Conservation (phyloP, 23 tunicate species). For the Halocynthia roretzi region DNA sequence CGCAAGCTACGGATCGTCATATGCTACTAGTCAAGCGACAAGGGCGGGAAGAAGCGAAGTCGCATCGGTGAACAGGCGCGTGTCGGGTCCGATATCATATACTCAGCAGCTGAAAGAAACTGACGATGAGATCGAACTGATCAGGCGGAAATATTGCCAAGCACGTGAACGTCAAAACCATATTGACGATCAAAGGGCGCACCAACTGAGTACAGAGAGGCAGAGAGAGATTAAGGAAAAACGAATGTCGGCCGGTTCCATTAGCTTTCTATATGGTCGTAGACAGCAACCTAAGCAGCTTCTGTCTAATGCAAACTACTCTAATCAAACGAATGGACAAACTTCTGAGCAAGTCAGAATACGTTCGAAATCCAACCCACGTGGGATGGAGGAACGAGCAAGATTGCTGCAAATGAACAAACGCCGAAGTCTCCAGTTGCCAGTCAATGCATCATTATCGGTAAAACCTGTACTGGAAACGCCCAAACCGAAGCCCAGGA, state of each 20-base stretch:
- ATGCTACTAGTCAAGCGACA: background rate
- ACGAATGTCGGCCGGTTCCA: constrained; percentile 5
- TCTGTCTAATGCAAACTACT: too few species aligned
- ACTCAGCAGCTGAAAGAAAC: background rate
- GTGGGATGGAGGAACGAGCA: too few species aligned
- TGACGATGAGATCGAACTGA: constrained; percentile 13
- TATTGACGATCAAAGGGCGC: background rate
- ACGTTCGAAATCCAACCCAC: too few species aligned
- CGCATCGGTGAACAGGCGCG: background rate
- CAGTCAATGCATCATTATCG: too few species aligned
- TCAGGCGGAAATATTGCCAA: constrained; percentile 1
- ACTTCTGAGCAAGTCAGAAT: too few species aligned
- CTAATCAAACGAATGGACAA: too few species aligned
- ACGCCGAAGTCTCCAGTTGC: too few species aligned
- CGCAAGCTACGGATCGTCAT: background rate
- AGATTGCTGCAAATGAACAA: too few species aligned
- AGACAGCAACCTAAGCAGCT: background rate
- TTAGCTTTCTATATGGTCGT: background rate
- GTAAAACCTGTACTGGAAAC: too few species aligned
- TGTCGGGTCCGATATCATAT: background rate
- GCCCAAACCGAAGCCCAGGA: background rate
- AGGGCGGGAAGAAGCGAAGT: background rate
- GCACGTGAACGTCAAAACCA: background rate
- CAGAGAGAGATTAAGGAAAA: constrained; percentile 1
- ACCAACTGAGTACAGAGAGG: background rate